phyloP scores from a whole-genome alignment of 2,113 vertebrate genomes.

The Acanthochromis polyacanthus region DNA sequence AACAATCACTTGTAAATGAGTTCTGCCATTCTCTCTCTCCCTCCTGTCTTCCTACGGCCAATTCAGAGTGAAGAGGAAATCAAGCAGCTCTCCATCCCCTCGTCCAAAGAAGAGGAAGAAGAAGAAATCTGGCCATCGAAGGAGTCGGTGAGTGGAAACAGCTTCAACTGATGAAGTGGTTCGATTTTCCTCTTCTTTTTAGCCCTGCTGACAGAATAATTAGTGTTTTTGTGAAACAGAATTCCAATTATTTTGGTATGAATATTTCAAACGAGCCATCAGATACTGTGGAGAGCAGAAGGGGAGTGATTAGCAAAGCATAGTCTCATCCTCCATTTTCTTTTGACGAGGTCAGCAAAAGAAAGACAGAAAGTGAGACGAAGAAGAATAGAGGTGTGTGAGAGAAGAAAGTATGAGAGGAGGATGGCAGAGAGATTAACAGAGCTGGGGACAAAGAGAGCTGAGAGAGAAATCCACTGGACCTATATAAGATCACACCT shows the following conservation, averaged over 20 bases:
- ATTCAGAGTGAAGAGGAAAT: slow-evolving; percentile 85
- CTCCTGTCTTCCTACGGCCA: neutral
- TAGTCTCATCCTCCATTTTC: slow-evolving; percentile 15
- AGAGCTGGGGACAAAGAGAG: slow-evolving; percentile 11
- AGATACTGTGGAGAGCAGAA: neutral
- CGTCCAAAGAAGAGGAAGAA: slow-evolving; percentile 98
- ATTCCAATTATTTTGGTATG: slow-evolving; percentile 40
- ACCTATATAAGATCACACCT: slow-evolving; percentile 19
- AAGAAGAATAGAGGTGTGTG: slow-evolving; percentile 80
- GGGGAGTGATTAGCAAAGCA: slow-evolving; percentile 30
- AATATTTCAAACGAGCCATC: slow-evolving; percentile 36
- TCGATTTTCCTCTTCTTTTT: slow-evolving; percentile 6
- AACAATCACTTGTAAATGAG: slow-evolving; percentile 42
- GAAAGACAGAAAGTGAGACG: slow-evolving; percentile 24
- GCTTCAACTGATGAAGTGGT: slow-evolving; percentile 41
- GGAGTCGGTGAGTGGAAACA: slow-evolving; percentile 90
- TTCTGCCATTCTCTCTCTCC: neutral
- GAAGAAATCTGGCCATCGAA: slow-evolving; percentile 94
- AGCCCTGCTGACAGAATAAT: slow-evolving; percentile 34
- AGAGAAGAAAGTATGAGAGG: slow-evolving; percentile 83
- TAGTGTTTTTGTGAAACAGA: slow-evolving; percentile 30
- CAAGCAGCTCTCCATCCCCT: slow-evolving; percentile 94
- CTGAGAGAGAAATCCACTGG: slow-evolving; percentile 6
- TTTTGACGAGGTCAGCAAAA: slow-evolving; percentile 54
- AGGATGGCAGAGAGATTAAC: slow-evolving; percentile 11